These are phyloP conservation scores for Lepidonotus clava DNA, from an alignment of 2,888 invertebrate species.

Conservation along the genomic window DNA sequence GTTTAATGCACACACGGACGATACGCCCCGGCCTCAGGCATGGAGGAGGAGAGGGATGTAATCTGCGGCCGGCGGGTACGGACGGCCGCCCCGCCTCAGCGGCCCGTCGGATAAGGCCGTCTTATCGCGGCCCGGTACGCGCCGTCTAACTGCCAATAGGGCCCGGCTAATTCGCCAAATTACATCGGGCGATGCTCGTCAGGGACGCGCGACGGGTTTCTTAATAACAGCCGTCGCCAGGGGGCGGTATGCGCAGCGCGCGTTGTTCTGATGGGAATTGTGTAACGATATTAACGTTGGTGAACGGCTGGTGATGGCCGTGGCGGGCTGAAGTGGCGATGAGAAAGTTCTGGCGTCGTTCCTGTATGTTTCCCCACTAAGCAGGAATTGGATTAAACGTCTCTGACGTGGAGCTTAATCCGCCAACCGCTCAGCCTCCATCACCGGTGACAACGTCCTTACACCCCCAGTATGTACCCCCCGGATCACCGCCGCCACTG, in stretches of 20 bases:
- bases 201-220: background rate
- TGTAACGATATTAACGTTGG: slow-evolving; percentile 23
- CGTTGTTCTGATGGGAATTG: slow-evolving; percentile 18
- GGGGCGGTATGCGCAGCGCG: background rate
- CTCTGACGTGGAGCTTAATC: background rate
- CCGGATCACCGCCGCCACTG: background rate
- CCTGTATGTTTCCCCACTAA: background rate
- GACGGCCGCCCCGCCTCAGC: background rate
- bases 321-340: background rate
- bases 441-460: no score
- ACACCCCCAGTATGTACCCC: background rate
- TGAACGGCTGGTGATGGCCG: background rate
- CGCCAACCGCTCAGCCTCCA: background rate
- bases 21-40: background rate
- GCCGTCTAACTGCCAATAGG: background rate
- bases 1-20: slow-evolving; percentile 4
- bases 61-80: background rate
- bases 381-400: slow-evolving; percentile 7
- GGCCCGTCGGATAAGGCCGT: background rate
- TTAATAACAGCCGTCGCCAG: background rate
- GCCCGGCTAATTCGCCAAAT: slow-evolving; percentile 39
- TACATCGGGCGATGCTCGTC: slow-evolving; percentile 2
- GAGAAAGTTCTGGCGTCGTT: background rate
- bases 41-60: background rate
- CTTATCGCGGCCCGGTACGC: slow-evolving; percentile 28